Conservation (phyloP, 2,797 vertebrate genomes). For the Acrossocheilus fasciatus region DNA sequence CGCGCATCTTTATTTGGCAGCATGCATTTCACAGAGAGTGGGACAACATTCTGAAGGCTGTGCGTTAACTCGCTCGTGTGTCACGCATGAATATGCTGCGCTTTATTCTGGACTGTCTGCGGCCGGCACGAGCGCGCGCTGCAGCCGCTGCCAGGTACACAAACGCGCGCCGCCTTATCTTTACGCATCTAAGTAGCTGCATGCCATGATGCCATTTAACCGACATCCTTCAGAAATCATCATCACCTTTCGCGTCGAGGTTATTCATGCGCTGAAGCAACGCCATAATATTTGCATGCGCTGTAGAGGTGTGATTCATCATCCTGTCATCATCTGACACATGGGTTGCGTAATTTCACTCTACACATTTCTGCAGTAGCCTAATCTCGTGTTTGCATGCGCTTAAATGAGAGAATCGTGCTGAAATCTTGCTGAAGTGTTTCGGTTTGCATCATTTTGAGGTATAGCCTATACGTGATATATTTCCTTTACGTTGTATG, state of each 20-base stretch:
- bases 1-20: neutral
- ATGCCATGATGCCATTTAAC: neutral
- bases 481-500: neutral
- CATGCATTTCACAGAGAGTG: neutral
- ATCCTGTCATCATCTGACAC: slow-evolving; percentile 23
- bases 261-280: neutral
- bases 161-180: neutral
- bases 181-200: neutral
- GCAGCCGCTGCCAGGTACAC: slow-evolving; percentile 56
- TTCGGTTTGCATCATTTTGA: neutral
- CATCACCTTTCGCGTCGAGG: neutral
- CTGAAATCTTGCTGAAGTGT: neutral
- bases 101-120: slow-evolving; percentile 64
- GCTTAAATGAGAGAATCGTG: neutral
- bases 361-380: neutral
- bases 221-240: neutral
- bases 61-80: neutral
- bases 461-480: neutral
- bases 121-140: slow-evolving; percentile 59
- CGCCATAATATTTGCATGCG: neutral
- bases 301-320: slow-evolving; percentile 28
- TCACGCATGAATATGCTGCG: slow-evolving; percentile 60
- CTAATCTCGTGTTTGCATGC: neutral
- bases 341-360: slow-evolving; percentile 16
- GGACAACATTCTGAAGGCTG: neutral